Evolutionary conservation across 92 coral and sea anemone genomes (phyloP).

Genomic region (Epizoanthus fatuus): DNA sequence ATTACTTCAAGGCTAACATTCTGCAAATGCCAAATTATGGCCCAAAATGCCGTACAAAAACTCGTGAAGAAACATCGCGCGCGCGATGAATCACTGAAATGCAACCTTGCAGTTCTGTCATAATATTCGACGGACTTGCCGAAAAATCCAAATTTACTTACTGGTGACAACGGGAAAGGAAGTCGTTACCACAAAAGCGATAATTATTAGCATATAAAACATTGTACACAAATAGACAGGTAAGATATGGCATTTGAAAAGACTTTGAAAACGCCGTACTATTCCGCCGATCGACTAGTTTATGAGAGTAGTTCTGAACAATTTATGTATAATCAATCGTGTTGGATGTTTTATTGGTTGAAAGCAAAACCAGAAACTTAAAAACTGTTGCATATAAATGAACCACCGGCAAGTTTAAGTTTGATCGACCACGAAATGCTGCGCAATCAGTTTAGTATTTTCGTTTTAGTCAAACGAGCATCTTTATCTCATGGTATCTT

Average conservation of each 20-base stretch:
- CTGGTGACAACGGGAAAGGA: conserved; percentile 2
- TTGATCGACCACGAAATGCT: conserved; percentile 10
- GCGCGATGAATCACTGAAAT: not conserved
- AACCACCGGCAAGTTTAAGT: conserved; percentile 28
- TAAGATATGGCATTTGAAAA: conserved; percentile 2
- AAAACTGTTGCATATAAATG: not conserved
- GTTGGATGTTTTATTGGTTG: conserved; percentile 12
- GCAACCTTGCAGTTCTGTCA: not conserved
- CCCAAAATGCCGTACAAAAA: not conserved
- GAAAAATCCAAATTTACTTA: conserved; percentile 2
- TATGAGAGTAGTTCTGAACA: not conserved
- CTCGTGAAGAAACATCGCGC: not conserved
- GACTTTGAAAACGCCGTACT: not conserved
- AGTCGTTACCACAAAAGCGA: conserved; percentile 8
- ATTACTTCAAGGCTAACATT: not conserved
- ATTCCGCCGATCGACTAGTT: not conserved
- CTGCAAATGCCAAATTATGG: not conserved
- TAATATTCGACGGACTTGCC: not conserved
- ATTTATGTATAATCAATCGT: conserved; percentile 6
- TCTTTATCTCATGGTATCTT: not conserved
- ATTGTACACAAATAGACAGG: not conserved
- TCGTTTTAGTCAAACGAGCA: not conserved
- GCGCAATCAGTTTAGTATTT: not conserved
- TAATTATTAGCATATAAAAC: conserved; percentile 27
- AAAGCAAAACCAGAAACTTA: conserved; percentile 14